Evolutionary conservation across 2,113 vertebrate species (phyloP), one percentile per base, ranked within the genome.

Genomic region (Eidolon helvum): DNA sequence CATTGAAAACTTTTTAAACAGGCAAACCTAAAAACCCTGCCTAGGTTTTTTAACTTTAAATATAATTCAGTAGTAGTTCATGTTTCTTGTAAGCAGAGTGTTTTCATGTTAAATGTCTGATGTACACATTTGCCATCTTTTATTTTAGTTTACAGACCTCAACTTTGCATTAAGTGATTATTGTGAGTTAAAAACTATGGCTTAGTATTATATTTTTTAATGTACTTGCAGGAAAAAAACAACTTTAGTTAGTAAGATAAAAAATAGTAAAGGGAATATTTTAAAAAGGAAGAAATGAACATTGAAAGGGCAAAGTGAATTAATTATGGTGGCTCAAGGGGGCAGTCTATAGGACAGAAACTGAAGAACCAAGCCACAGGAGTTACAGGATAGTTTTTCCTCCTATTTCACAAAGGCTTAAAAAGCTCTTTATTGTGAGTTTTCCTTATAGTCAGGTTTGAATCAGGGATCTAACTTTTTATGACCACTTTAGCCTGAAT

Each of bases 141-240:
- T 35, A 40, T 91, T 92, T 68, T 53, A n/a, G 85, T 92, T 94
- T 68, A 75, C n/a, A 88, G 53, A 68, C n/a, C 8, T 93, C 87
- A 61, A 33, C 30, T 91, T 38, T 84, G 40, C 9, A 53, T 77
- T 87, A 95, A 74, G 5, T 28, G 5, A 57, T 72, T 57, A 59
- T 22, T 63, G 79, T 50, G 12, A 19, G 55, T 71, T 68, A 35
- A 94, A 87, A 80, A 9, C 15, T 93, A n/a, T 90, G 24, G 28
- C 6, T 78, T 28, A 7, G 4, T 45, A 9, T 92, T 2, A 5
- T 83, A 57, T 50, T 48, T 89, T 86, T 84, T 33, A 45, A 79
- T 55, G 18, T 85, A 14, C 71, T 71, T 92, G 28, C 9, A 91
- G 88, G 30, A 71, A 79, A 65, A 93, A 68, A 65, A 61, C 4